phyloP scores from a whole-genome alignment of 1,140 invertebrate species.

The Drosophila lini region DNA sequence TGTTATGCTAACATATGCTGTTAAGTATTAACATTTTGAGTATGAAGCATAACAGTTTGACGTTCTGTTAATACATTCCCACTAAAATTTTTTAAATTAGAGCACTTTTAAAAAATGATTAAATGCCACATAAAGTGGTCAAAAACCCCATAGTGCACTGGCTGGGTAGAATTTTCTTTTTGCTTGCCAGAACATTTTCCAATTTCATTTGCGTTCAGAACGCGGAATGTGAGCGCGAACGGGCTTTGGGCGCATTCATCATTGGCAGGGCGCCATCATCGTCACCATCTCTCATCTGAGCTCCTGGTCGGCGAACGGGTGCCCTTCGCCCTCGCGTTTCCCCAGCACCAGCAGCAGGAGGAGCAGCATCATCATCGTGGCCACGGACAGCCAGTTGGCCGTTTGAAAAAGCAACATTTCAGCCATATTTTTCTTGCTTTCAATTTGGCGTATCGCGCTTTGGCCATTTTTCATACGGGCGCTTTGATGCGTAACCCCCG shows the following conservation, averaged over 20 bases:
- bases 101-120: too few species aligned
- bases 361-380: constrained; percentile 16
- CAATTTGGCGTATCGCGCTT: constrained; percentile 76
- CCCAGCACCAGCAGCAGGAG: background rate
- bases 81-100: too few species aligned
- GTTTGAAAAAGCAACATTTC: constrained; percentile 82
- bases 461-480: constrained; percentile 79
- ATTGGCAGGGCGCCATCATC: constrained; percentile 57
- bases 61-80: too few species aligned
- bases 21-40: too few species aligned
- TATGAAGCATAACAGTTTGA: too few species aligned
- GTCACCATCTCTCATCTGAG: constrained; percentile 31
- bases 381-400: constrained; percentile 54
- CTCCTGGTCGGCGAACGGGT: too few species aligned
- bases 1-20: too few species aligned
- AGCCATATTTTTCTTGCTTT: constrained; percentile 81
- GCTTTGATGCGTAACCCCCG: constrained; percentile 78
- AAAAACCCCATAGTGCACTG: too few species aligned
- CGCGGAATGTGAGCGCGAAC: constrained; percentile 71
- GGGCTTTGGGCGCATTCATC: constrained; percentile 70
- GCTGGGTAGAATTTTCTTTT: constrained; percentile 69
- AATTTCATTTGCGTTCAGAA: constrained; percentile 79
- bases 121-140: too few species aligned
- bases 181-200: constrained; percentile 76
- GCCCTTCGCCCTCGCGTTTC: constrained; percentile 15